Evolutionary conservation across 2,113 vertebrate species (phyloP).

Genomic region (Bombycilla garrulus): DNA sequence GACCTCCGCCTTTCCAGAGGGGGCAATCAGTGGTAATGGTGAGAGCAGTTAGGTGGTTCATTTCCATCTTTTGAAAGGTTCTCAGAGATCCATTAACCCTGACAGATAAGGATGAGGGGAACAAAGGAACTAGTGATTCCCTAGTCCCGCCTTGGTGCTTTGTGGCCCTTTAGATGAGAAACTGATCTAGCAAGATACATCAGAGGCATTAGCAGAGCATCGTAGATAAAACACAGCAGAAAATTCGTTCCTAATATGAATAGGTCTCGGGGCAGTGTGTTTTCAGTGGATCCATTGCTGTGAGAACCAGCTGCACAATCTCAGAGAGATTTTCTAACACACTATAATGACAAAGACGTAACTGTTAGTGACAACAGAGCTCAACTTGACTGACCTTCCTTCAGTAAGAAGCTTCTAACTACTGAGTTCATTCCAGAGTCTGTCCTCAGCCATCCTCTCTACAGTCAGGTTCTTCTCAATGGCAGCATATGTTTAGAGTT

Average conservation of each 20-base stretch:
- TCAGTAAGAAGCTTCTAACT: neutral
- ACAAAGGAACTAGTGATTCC: neutral
- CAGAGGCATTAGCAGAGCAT: neutral
- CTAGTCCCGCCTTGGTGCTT: neutral
- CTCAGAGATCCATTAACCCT: neutral
- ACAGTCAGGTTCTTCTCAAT: neutral
- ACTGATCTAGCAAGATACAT: neutral
- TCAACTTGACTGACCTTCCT: neutral
- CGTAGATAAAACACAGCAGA: neutral
- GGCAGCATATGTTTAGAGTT: neutral
- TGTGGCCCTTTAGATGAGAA: neutral
- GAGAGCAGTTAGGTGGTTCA: neutral
- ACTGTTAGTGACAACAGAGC: neutral
- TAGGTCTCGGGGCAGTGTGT: rapidly evolving
- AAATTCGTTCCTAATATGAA: neutral
- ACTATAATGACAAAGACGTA: neutral
- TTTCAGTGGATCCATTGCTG: neutral
- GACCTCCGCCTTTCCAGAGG: neutral
- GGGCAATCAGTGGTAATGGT: neutral
- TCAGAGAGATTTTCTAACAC: neutral
- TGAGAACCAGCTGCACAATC: neutral
- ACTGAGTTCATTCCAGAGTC: neutral
- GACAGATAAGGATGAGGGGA: neutral
- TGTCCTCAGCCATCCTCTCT: neutral
- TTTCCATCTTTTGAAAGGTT: neutral